A percentile compares a stretch with the other conserved stretches of the same genome.
Conservation (phyloP, 1,140 invertebrate genomes). For the Sarcophaga peregrina region DNA sequence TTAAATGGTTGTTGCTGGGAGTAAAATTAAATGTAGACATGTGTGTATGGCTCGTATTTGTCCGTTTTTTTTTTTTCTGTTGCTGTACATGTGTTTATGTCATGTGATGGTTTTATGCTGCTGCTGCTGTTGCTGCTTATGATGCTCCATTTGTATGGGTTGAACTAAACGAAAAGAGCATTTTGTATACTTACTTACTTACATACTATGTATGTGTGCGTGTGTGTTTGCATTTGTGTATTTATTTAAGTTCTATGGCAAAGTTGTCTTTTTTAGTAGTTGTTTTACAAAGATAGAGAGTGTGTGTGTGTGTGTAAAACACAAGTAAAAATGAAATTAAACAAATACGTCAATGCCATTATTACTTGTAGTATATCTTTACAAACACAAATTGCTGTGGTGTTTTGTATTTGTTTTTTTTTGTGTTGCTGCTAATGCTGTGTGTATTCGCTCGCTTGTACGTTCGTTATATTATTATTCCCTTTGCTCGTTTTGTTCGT, state of each 20-base stretch:
- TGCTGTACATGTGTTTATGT: not conserved
- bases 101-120: not conserved
- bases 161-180: too few relatives aligned
- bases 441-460: too few relatives aligned
- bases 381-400: constrained; percentile 30
- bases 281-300: too few relatives aligned
- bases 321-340: constrained; percentile 33
- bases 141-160: not conserved
- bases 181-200: not conserved
- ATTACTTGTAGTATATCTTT: constrained; percentile 18
- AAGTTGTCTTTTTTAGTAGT: too few relatives aligned
- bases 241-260: too few relatives aligned
- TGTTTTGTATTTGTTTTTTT: not conserved
- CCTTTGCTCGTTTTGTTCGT: not conserved
- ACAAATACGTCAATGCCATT: constrained; percentile 39
- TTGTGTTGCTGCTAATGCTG: too few relatives aligned
- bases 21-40: not conserved
- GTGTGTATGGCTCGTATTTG: not conserved
- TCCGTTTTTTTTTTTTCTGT: too few relatives aligned
- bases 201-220: not conserved
- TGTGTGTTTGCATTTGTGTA: not conserved
- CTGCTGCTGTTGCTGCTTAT: not conserved
- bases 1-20: not conserved
- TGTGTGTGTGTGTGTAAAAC: not conserved
- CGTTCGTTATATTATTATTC: too few relatives aligned